phyloP scores from a whole-genome alignment of 2,113 vertebrate species.

The Campylorhamphus procurvoides region DNA sequence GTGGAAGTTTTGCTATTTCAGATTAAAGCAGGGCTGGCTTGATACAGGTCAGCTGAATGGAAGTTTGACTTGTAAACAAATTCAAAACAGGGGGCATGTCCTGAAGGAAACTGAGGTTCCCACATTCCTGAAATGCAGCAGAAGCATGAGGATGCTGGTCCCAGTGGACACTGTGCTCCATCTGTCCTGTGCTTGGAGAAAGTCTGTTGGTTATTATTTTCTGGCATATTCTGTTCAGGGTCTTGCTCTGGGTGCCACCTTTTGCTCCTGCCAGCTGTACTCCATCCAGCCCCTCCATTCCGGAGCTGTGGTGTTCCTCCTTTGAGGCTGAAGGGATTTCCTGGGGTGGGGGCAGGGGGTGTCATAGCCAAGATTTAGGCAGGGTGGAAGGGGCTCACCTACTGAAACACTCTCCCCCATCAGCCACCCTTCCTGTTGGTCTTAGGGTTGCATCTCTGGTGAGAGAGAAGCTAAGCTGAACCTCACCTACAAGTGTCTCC shows the following conservation, averaged over 20 bases:
- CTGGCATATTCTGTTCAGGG: background rate
- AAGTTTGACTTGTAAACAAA: background rate
- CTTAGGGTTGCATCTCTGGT: background rate
- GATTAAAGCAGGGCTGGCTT: background rate
- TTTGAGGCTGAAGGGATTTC: background rate
- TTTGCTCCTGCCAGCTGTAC: rapidly evolving
- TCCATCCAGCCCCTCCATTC: background rate
- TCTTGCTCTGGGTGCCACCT: background rate
- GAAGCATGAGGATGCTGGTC: background rate
- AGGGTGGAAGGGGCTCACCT: background rate
- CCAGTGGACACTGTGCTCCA: background rate
- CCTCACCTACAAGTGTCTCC: background rate
- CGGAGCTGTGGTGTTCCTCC: background rate
- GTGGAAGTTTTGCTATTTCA: background rate
- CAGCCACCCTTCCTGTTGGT: rapidly evolving
- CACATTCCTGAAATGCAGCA: background rate
- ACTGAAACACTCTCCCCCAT: rapidly evolving
- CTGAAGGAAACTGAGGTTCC: background rate
- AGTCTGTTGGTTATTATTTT: background rate
- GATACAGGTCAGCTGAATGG: background rate
- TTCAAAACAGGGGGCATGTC: background rate
- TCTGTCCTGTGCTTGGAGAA: background rate
- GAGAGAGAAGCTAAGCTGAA: background rate
- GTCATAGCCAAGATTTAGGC: too few species aligned
- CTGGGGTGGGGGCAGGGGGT: too few species aligned